Base-by-base conservation (phyloP, 37 sponge, comb jelly and placozoan species). In the Diacarnus erythraeanus region DNA sequence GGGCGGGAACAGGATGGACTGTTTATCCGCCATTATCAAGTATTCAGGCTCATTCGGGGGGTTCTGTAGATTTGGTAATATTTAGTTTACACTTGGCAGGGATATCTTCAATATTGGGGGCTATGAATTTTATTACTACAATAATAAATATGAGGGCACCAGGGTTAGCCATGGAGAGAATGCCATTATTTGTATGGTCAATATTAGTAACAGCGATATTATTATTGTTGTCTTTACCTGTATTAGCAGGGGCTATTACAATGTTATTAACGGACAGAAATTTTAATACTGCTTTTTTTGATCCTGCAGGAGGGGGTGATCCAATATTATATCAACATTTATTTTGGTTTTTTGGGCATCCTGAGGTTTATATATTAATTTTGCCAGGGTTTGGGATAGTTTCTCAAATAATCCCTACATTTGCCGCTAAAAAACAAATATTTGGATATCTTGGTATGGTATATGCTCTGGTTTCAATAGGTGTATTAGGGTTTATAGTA, bases 311-410 rank as follows among this genome's bases (percentile, higher is more conserved):
- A 25, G 94, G 94, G 17, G 94, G 94, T n/a, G 94, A 94, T 59
- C 94, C 94, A 33, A 83, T 94, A 42, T 87, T 94, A 90, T 94
- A 76, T 87, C 94, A 94, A 83, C 94, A 94, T 71, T 83, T 94
- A 79, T 94, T 94, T 80, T 94, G 94, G 56, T 92, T 94, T 63
- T 94, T 94, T 83, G 94, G 94, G 84, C 94, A 94, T 60, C 94
- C 94, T 34, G 91, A 94, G 37, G 94, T 94, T 61, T 94, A 94
- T 87, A 79, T 89, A 34, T 83, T 94, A 83, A 86, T 94, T 66
- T 67, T 94, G 51, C 94, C 94, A 10, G 94, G 88, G 25, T 94
- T 94, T 87, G 94, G 94, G 27, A 94, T 94, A 20, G 38, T 94
- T 59, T 94, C 94, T 71, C 90, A 94, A 75, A 87, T 94, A 47